Base-by-base conservation (phyloP, 2,113 vertebrate species). In the Rhea americana region DNA sequence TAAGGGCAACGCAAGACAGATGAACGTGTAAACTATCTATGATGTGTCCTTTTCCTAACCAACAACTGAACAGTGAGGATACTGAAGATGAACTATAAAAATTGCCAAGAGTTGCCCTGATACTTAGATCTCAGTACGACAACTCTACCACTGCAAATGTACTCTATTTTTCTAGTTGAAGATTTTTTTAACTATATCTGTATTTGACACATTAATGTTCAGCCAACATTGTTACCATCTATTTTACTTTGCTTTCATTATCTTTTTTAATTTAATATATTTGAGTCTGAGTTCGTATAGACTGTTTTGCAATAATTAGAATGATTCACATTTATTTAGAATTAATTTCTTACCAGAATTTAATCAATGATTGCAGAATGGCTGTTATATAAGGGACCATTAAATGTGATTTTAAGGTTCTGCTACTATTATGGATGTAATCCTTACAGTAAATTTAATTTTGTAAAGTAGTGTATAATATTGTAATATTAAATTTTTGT, bases 391-490 rank as follows among this genome's bases (percentile, higher is more conserved):
- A 97, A 97, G 98, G 98, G 98, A 98, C 98, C 97, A 98, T 96
- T 97, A 97, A 97, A 98, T 98, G 97, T 98, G 97, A 98, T 97
- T 97, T 97, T 91, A 97, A 96, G 91, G 81, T 97, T 97, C 96
- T 97, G 85, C 97, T 97, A 96, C 95, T 97, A 97, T 96, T 94
- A 95, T 20, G 93, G 96, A 96, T 97, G 93, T 96, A 97, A 97
- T 97, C 96, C 96, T 97, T 96, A 96, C 47, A 97, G 97, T 98
- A 96, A 96, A 93, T 97, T 97, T 97, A 96, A 97, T 98, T 98
- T 98, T 98, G 98, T 98, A 98, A 98, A 98, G 97, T 98, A 98
- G 98, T 98, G 97, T 98, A 98, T 97, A 95, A 98, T 98, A 98
- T 93, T 98, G 97, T 98, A 98, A 98, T 97, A 98, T 98, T 96